phyloP scores from a whole-genome alignment of 2,797 vertebrate genomes.

The Myripristis jacobus region DNA sequence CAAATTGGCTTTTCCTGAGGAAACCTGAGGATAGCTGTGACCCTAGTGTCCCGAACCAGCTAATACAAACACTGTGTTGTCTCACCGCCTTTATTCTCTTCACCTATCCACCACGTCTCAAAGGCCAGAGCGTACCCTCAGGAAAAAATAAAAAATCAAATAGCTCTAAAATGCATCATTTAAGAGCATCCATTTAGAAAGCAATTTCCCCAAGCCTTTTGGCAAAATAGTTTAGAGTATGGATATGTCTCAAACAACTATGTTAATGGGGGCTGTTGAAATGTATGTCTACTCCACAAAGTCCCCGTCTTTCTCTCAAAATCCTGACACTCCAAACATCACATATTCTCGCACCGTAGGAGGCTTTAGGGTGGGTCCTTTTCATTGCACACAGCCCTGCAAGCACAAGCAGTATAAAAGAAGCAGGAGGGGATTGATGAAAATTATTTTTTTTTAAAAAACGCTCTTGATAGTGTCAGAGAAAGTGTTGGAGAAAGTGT shows the following conservation, averaged over 20 bases:
- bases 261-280: constrained; percentile 14
- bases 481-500: neutral
- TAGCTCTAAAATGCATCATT: constrained; percentile 53
- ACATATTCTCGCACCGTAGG: constrained; percentile 45
- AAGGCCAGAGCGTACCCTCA: constrained; percentile 32
- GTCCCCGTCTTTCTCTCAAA: constrained; percentile 42
- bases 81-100: constrained; percentile 50
- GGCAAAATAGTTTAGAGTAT: constrained; percentile 29
- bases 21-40: constrained; percentile 25
- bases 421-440: constrained; percentile 1
- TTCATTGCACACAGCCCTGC: constrained; percentile 1
- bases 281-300: constrained; percentile 41
- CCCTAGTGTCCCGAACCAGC: constrained; percentile 27
- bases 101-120: constrained; percentile 35
- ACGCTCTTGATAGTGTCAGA: neutral
- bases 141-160: constrained; percentile 17
- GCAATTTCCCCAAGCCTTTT: constrained; percentile 44
- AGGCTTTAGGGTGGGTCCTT: constrained; percentile 1
- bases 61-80: constrained; percentile 30
- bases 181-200: constrained; percentile 41
- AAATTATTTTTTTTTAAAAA: neutral
- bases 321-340: constrained; percentile 33
- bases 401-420: neutral
- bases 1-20: constrained; percentile 35
- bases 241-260: constrained; percentile 37